Percentiles rank a stretch among this genome's conserved stretches.
phyloP scores from a whole-genome alignment of 2,797 vertebrate species.

The Chiroxiphia lanceolata region DNA sequence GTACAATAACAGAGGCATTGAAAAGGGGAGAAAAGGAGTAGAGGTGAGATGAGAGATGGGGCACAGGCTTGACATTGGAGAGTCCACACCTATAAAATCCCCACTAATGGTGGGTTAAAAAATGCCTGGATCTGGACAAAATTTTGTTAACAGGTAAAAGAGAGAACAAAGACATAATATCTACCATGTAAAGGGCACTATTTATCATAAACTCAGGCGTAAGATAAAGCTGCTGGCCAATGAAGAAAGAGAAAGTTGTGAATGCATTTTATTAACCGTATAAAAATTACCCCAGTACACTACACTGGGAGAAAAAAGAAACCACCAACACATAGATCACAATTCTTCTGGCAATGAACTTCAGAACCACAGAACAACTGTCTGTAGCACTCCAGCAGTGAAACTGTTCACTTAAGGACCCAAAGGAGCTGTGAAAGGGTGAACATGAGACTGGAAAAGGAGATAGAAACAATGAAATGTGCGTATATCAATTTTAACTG shows the following conservation, averaged over 20 bases:
- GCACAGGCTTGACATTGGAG: neutral
- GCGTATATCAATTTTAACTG: neutral
- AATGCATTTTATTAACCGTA: neutral
- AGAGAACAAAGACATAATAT: neutral
- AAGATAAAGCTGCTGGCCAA: neutral
- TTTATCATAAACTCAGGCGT: neutral
- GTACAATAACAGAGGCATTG: neutral
- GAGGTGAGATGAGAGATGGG: neutral
- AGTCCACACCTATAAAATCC: neutral
- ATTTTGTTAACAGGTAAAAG: neutral
- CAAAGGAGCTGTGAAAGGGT: neutral
- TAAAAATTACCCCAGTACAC: neutral
- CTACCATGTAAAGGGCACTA: neutral
- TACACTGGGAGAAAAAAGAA: neutral
- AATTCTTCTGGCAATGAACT: neutral
- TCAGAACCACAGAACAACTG: neutral
- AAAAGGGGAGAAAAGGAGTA: neutral
- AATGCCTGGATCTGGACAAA: neutral
- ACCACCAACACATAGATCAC: neutral
- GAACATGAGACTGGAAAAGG: neutral
- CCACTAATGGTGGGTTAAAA: neutral
- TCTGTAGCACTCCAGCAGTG: neutral
- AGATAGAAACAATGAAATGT: neutral
- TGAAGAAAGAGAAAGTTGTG: neutral
- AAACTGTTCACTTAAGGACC: neutral